Evolutionary conservation across 2,113 vertebrate species (phyloP), one percentile per base, ranked within the genome.

Genomic region (Hydropotes inermis): DNA sequence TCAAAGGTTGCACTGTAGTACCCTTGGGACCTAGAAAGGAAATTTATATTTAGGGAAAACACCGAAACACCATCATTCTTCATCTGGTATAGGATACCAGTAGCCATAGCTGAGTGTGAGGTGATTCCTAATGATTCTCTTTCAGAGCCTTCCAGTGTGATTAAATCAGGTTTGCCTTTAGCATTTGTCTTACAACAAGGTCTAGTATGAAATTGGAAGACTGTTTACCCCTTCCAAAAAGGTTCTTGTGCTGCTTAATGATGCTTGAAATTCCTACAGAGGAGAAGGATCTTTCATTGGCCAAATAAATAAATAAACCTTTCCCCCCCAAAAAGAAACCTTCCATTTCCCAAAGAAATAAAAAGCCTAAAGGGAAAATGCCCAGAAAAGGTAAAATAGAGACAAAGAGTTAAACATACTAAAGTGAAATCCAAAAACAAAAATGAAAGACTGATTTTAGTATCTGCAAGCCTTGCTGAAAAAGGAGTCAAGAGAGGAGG

Each of bases 371-470:
- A 55, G 23, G 87, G 8, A 39, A 95, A 94, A 95, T 57, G 60
- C 36, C 54, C 21, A 25, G 11, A 89, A 97, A 95, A 93, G 27
- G 21, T 95, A 90, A 98, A 82, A 95, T 36, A 76, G 13, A 82
- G 13, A 86, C 19, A 94, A 39, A 97, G 97, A 94, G 2, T 92
- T 92, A 89, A 88, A 55, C 19, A 89, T 30, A 64, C 15, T 74
- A 87, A 67, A 16, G 28, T 91, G 6, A 93, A 97, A 91, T 47
- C 17, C 50, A 90, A 55, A 87, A 95, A 55, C 27, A 94, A 67
- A n/a, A 92, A 92, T 89, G 70, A 94, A 96, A 74, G 7, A 47
- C 15, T 21, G 27, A 55, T 57, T 87, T 79, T 39, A 79, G 23
- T 87, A 92, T 79, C 81, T 60, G 3, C 14, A 58, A 84, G 43